phyloP scores from a whole-genome alignment of 2,888 invertebrate species.

The Plemyria rubiginata region DNA sequence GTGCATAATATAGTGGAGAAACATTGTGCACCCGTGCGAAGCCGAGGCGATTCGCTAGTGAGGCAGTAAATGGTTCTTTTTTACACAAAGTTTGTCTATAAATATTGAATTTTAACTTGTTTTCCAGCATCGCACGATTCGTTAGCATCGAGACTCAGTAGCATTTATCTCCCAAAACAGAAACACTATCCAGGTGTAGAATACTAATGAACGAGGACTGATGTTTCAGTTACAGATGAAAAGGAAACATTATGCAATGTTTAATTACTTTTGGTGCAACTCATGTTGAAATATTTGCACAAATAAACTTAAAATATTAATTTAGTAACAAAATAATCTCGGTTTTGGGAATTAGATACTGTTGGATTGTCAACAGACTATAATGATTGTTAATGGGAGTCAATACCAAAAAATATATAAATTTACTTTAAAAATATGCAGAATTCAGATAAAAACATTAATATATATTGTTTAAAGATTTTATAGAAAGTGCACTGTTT shows the following conservation, averaged over 20 bases:
- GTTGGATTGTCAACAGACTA: background rate
- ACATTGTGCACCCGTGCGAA: too few species aligned
- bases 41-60: too few species aligned
- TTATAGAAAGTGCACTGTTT: too few species aligned
- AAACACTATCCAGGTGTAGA: background rate
- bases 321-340: background rate
- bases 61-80: too few species aligned
- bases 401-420: too few species aligned
- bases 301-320: background rate
- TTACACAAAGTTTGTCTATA: too few species aligned
- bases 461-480: too few species aligned
- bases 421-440: too few species aligned
- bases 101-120: background rate
- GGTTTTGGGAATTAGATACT: background rate
- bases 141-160: background rate
- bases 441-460: too few species aligned
- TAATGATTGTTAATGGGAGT: too few species aligned
- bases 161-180: constrained; percentile 1
- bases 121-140: background rate
- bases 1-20: too few species aligned
- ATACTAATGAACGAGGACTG: constrained; percentile 1
- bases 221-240: background rate
- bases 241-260: background rate
- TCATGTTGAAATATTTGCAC: background rate
- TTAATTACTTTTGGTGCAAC: background rate